Conservation (phyloP, 1,140 invertebrate species). For the Platyscapa corneri region DNA sequence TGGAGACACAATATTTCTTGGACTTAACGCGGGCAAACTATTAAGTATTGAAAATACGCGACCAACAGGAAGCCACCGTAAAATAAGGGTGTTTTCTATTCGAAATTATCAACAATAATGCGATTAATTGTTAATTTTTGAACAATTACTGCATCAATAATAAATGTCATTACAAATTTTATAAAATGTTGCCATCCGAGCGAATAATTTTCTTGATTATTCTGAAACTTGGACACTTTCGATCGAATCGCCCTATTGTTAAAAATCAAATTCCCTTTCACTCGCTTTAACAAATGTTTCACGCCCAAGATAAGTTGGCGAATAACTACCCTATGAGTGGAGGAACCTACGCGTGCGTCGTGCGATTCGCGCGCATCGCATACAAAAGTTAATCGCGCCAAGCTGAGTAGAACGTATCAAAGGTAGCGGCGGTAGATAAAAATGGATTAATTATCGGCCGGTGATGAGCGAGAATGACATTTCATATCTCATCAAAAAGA, state of each 20-base stretch:
- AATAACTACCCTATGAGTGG: neutral
- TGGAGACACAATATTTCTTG: too few species aligned
- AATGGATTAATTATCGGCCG: conserved; percentile 47
- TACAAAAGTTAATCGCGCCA: neutral
- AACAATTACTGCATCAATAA: too few species aligned
- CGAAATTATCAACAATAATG: too few species aligned
- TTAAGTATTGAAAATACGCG: too few species aligned
- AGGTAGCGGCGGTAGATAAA: conserved; percentile 1
- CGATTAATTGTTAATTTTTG: too few species aligned
- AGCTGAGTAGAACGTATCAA: neutral
- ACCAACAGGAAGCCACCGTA: too few species aligned
- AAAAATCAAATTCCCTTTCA: conserved; percentile 4
- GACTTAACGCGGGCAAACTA: too few species aligned
- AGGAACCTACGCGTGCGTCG: neutral
- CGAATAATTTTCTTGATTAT: neutral
- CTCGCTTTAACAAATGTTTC: neutral
- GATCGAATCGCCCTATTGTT: neutral
- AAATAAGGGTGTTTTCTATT: too few species aligned
- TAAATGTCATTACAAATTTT: neutral
- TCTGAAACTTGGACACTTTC: neutral
- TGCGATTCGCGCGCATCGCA: too few species aligned
- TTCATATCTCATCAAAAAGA: neutral
- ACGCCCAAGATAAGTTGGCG: neutral
- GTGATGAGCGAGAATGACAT: conserved; percentile 47
- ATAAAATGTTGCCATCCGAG: neutral